Base-by-base conservation (phyloP, 2,888 invertebrate species). In the Pyrrhosoma nymphula region DNA sequence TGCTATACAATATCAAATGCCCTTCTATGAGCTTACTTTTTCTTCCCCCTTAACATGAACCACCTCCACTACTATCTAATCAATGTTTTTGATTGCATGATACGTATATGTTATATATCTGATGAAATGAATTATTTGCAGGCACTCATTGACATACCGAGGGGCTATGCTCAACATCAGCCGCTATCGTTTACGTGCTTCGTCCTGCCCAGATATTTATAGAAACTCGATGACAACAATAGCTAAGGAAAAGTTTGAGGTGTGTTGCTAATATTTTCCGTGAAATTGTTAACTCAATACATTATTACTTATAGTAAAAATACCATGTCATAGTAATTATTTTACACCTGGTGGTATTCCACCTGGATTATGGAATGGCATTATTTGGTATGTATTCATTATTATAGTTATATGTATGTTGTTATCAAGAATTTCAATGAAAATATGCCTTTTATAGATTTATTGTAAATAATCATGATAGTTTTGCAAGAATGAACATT, bases 161-260 rank as follows among this genome's bases (percentile, higher is more conserved):
- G 98, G 98, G 89, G 99, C 99, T 12, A 98, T 99, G 97, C 97
- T 99, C 95, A 99, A 98, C 96, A 98, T 98, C 95, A 98, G 98
- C 96, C 98, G 98, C 96, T 99, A 99, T 97, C 97, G 98, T 95
- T 97, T 99, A 95, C 97, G 98, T 96, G 99, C 99, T 0, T 99
- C 98, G 4, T 99, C 99, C 90, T 99, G 99, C 97, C 99, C 99
- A 0, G 98, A 99, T 97, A 99, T 99, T 96, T 99, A 98, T 96
- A 98, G 98, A 96, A 98, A 98, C 96, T 99, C 98, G n/a, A 98
- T 99, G 98, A 98, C 98, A 93, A 98, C 98, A 6, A 98, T 99
- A 95, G 98, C 98, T 93, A 98, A 98, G 96, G 98, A 98, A 96
- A 98, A 98, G 96, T 97, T 98, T 96, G 98, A 98, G 97, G 98